Percentiles rank a stretch among this genome's conserved stretches.
Evolutionary conservation across 1,140 invertebrate species (phyloP).

Genomic region (Melipona quadrifasciata): DNA sequence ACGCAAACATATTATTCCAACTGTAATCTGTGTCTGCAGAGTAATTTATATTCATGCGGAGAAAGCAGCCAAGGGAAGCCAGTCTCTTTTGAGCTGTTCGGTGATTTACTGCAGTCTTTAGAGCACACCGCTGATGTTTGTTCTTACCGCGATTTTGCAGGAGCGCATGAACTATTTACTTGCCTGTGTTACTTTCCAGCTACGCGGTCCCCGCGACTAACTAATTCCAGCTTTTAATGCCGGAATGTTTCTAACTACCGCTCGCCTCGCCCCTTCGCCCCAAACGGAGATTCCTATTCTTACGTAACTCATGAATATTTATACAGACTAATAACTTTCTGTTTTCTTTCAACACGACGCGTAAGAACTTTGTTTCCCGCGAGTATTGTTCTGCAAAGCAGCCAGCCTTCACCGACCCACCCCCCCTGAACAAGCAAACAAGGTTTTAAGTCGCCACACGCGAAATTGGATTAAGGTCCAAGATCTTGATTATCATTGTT

Average conservation of each 20-base stretch:
- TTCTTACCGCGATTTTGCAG: slow-evolving; percentile 36
- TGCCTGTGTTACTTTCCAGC: slow-evolving; percentile 11
- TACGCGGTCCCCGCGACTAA: slow-evolving; percentile 3
- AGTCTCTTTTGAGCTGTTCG: slow-evolving; percentile 18
- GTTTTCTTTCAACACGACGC: slow-evolving; percentile 40
- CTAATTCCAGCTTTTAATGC: slow-evolving; percentile 47
- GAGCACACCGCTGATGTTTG: slow-evolving; percentile 27
- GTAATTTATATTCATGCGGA: slow-evolving; percentile 37
- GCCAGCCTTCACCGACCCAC: background rate
- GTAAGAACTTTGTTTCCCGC: slow-evolving; percentile 34
- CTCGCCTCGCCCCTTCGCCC: background rate
- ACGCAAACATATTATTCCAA: slow-evolving; percentile 17
- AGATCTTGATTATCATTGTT: too few relatives aligned
- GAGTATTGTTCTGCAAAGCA: slow-evolving; percentile 30
- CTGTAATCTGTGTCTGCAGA: background rate
- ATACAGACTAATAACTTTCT: slow-evolving; percentile 44
- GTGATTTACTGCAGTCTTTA: slow-evolving; percentile 34
- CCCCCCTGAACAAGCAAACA: background rate
- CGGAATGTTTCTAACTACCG: slow-evolving; percentile 46
- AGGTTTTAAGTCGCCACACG: background rate
- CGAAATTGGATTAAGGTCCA: background rate
- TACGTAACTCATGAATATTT: slow-evolving; percentile 42
- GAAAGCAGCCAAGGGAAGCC: background rate
- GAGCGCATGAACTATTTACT: slow-evolving; percentile 28
- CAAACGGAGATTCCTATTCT: slow-evolving; percentile 28